Conservation (phyloP, 2,888 invertebrate species). For the Ceramica pisi region DNA sequence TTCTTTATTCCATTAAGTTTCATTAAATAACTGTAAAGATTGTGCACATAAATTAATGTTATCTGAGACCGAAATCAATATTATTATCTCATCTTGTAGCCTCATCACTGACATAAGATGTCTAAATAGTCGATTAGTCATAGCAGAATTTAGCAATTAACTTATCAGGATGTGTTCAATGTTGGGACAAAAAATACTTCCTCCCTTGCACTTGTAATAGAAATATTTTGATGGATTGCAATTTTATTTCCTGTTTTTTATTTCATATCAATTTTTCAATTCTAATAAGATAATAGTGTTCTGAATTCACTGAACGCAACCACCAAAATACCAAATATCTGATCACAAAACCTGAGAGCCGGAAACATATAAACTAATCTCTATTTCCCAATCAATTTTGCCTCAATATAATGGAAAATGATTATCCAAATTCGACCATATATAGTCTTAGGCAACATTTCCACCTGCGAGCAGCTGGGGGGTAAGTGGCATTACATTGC, state of each 20-base stretch:
- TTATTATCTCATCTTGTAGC: conserved; percentile 11
- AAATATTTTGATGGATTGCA: background rate
- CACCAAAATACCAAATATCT: background rate
- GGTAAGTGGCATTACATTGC: too few species aligned
- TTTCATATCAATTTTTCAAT: too few species aligned
- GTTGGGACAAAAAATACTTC: conserved; percentile 18
- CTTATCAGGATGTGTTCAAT: background rate
- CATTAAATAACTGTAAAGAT: background rate
- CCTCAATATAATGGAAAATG: background rate
- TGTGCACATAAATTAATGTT: conserved; percentile 23
- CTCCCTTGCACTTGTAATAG: background rate
- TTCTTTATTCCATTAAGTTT: too few species aligned
- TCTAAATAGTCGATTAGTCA: conserved; percentile 26
- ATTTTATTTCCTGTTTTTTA: background rate
- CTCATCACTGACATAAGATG: conserved; percentile 14
- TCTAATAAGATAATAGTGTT: too few species aligned
- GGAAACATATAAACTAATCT: too few species aligned
- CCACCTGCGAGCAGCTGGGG: too few species aligned
- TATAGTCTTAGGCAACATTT: too few species aligned
- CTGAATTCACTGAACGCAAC: background rate
- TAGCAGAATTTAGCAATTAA: conserved; percentile 17
- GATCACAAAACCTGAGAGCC: background rate
- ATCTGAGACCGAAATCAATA: conserved; percentile 29
- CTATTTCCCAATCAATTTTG: too few species aligned
- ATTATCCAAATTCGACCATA: too few species aligned